phyloP scores from a whole-genome alignment of 1,140 invertebrate genomes.

The Battus philenor region DNA sequence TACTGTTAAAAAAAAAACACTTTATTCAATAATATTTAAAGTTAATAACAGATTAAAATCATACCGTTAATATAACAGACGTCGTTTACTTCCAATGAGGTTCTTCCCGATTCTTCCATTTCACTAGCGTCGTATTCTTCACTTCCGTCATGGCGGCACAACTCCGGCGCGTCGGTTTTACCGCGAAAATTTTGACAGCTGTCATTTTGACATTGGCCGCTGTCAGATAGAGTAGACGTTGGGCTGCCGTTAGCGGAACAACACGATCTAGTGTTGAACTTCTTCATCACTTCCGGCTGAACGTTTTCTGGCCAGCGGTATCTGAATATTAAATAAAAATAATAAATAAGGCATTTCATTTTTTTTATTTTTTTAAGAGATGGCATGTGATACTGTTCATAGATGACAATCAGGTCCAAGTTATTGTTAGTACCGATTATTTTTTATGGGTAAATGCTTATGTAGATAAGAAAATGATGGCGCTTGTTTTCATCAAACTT shows the following conservation, averaged over 20 bases:
- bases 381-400: too few species aligned
- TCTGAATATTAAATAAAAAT: slow-evolving; percentile 27
- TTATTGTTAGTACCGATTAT: too few species aligned
- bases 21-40: too few species aligned
- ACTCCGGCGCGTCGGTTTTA: slow-evolving; percentile 21
- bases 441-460: too few species aligned
- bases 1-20: too few species aligned
- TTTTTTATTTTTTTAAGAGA: too few species aligned
- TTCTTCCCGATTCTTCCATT: slow-evolving; percentile 80
- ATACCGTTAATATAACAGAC: slow-evolving; percentile 98
- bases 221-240: too few species aligned
- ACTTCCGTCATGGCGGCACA: slow-evolving; percentile 20
- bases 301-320: slow-evolving; percentile 58
- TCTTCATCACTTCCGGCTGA: slow-evolving; percentile 50
- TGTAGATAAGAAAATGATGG: too few species aligned
- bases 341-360: too few species aligned
- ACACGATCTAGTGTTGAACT: slow-evolving; percentile 34
- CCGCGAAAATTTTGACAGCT: slow-evolving; percentile 23
- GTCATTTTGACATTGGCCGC: slow-evolving; percentile 23
- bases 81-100: slow-evolving; percentile 81
- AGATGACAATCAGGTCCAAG: too few species aligned
- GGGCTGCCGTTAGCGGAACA: slow-evolving; percentile 34
- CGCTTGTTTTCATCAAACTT: too few species aligned
- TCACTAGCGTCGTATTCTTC: slow-evolving; percentile 46
- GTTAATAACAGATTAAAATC: background rate